Evolutionary conservation across 2,888 invertebrate genomes (phyloP), one percentile per base, ranked within the genome.

Genomic region (Drosophila ustulata): DNA sequence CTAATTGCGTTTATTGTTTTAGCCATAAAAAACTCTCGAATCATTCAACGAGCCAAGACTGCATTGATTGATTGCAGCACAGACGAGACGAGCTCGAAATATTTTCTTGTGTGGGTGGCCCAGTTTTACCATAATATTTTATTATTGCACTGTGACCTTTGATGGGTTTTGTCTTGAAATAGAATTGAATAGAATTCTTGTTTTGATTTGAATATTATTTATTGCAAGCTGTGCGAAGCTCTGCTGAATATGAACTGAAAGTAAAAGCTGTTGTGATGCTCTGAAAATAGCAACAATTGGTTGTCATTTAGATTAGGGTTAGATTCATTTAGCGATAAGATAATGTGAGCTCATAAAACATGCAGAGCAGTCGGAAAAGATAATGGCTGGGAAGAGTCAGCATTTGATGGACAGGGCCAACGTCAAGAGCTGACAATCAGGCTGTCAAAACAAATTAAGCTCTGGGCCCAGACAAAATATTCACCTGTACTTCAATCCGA

Each of bases 371-470:
- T 37, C 46, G 49, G 50, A 55, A 13, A 52, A 64, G 50, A 63
- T 23, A 13, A n/a, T 66, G 49, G 7, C 9, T 39, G 43, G 73
- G 52, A 78, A 73, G 65, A 43, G 47, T 55, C 46, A 61, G n/a
- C 11, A n/a, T n/a, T 37, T 37, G 8, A 18, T 18, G 65, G 50
- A 46, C 66, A 73, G 59, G 37, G 55, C 71, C 58, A 50, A 69
- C 58, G 52, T 67, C 72, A 70, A 61, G 57, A 72, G 32, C 75
- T 83, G 86, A 70, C 86, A 82, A 67, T 75, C 84, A 66, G 81
- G 58, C 77, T 89, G 89, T 88, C 86, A 83, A 76, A 77, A 66
- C 61, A 88, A 88, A 79, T 87, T 73, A 80, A 55, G 73, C 49
- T 66, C 66, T 18, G 58, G 57, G 5, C 47, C 47, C 45, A 37